Base-by-base conservation (phyloP, 2,797 vertebrate genomes). In the Phoxinus dragarum region DNA sequence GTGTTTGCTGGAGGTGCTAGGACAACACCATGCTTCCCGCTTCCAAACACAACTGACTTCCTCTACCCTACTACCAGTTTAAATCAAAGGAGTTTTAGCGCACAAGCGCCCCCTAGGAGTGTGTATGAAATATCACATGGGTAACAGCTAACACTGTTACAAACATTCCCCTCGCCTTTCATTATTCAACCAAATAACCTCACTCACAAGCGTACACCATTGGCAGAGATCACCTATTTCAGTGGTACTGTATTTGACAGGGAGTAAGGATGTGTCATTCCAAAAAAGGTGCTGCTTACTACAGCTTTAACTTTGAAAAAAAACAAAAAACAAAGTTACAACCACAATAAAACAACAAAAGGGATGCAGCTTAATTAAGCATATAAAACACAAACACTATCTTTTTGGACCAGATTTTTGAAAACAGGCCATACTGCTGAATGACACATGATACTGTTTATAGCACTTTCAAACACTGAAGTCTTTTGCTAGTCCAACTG, bases 361-460 rank as follows among this genome's bases (percentile, higher is more conserved):
- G 75, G 17, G 23, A 31, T 40, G 5, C 19, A 17, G 56, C 36
- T 78, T 44, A 27, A 42, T 78, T 42, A 42, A 42, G 19, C 3
- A 1, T 38, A 40, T 17, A 54, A 27, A 71, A 56, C 7, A 19
- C 21, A 27, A 69, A 7, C 80, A 5, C 36, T 81, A 81, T 81
- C 23, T 56, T 81, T 47, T 72, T n/a, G 67, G 49, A 54, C 34
- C 80, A 81, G 80, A 34, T 56, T 71, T 81, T n/a, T 38, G 16
- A 81, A 52, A 81, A 71, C 47, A 16, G 19, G 44, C 79, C 44
- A 34, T 42, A 47, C n/a, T 44, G 42, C 42, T 83, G 4, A 83
- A 75, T 75, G 42, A 64, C 71, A 49, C 12, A 40, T 59, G 3
- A 82, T 31, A 34, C 34, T 47, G 34, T 80, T 80, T 80, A 31